Evolutionary conservation across 1,140 invertebrate species (phyloP).

Genomic region (Diplogasteroides magnus): DNA sequence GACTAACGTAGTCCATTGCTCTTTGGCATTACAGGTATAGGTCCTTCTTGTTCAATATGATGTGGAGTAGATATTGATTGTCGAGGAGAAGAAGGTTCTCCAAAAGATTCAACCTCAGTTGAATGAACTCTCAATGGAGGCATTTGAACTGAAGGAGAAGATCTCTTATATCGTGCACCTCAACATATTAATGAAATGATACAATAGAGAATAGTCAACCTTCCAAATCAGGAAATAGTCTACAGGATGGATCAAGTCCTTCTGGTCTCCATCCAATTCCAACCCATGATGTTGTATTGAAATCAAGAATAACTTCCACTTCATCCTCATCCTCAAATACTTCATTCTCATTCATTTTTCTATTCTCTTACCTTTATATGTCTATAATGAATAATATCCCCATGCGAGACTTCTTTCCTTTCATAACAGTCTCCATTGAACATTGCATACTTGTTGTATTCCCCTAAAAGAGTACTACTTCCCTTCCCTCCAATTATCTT

Average conservation of each 20-base stretch:
- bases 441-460: conserved; percentile 30
- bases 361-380: conserved; percentile 22
- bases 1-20: conserved; percentile 34
- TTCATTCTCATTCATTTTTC: not conserved
- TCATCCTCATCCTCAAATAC: conserved; percentile 34
- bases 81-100: not conserved
- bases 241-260: conserved; percentile 31
- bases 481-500: no score
- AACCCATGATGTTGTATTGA: conserved; percentile 49
- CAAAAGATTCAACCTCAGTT: not conserved
- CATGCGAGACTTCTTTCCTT: conserved; percentile 18
- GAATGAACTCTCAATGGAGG: no score
- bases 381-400: conserved; percentile 30
- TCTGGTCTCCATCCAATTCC: conserved; percentile 53
- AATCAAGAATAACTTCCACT: conserved; percentile 51
- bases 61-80: conserved; percentile 11
- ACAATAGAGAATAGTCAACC: not conserved
- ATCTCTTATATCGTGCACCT: not conserved
- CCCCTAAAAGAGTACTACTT: no score
- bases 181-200: not conserved
- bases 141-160: not conserved
- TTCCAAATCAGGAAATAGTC: conserved; percentile 35
- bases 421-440: conserved; percentile 31
- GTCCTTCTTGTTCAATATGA: conserved; percentile 11
- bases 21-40: conserved; percentile 27